Conservation (phyloP, 2,888 invertebrate genomes). For the Eupithecia inturbata region DNA sequence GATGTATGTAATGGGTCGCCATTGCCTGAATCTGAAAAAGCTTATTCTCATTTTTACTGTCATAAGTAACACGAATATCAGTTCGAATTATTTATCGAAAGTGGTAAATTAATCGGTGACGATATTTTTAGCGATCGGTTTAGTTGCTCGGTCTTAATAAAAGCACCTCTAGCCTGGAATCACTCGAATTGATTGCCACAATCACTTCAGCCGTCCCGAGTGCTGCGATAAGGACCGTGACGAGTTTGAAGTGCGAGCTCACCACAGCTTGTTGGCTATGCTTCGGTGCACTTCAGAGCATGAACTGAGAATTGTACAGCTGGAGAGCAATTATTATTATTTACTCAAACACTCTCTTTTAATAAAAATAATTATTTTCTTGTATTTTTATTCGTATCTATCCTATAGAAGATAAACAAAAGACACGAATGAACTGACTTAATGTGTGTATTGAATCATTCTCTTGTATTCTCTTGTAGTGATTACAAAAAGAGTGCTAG, state of each 20-base stretch:
- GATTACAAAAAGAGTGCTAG: not conserved
- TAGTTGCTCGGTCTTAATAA: not conserved
- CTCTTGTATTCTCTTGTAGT: no score
- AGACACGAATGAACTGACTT: not conserved
- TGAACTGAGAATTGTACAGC: not conserved
- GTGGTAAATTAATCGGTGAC: not conserved
- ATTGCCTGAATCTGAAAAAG: not conserved
- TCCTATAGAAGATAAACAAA: not conserved
- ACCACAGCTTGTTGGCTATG: conserved; percentile 6
- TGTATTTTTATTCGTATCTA: no score
- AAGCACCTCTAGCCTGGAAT: not conserved
- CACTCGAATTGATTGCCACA: conserved; percentile 7
- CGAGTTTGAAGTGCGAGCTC: conserved; percentile 8
- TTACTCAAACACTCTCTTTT: not conserved
- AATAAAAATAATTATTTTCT: no score
- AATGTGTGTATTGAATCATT: not conserved
- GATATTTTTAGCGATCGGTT: not conserved
- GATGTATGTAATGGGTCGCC: not conserved
- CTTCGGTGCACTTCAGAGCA: not conserved
- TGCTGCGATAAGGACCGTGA: not conserved
- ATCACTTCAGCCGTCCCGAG: not conserved
- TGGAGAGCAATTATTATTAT: not conserved
- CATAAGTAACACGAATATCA: not conserved
- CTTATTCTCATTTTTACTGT: not conserved
- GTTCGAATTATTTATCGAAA: not conserved